A percentile compares a stretch with the other conserved stretches of the same genome.
Conservation (phyloP, 2,797 vertebrate species). For the Notolepis coatsorum region DNA sequence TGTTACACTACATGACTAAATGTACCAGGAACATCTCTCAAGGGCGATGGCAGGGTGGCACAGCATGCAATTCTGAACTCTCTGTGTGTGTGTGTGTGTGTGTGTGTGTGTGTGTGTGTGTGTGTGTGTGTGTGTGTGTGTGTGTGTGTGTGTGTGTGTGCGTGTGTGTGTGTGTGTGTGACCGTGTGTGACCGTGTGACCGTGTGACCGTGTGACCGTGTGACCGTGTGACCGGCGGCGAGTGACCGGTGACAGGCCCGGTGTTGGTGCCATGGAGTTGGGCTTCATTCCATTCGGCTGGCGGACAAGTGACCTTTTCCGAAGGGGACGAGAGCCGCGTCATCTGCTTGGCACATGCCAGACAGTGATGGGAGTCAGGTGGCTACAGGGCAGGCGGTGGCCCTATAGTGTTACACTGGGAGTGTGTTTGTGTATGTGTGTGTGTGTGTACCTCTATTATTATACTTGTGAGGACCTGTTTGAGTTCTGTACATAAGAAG, state of each 20-base stretch:
- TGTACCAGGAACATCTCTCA: neutral
- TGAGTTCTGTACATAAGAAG: too few relatives aligned
- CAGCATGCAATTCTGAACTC: neutral
- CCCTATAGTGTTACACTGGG: constrained; percentile 26
- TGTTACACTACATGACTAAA: neutral
- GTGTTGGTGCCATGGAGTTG: constrained; percentile 11
- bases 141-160: neutral
- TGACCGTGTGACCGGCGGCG: neutral
- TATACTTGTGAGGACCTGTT: neutral
- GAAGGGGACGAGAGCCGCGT: constrained; percentile 21
- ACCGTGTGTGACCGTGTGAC: neutral
- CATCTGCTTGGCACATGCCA: constrained; percentile 38
- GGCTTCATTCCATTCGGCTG: constrained; percentile 12
- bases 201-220: neutral
- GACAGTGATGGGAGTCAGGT: constrained; percentile 29
- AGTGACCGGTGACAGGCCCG: constrained; percentile 5
- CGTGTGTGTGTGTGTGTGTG: neutral
- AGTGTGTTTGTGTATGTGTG: constrained; percentile 24
- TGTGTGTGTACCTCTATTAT: neutral
- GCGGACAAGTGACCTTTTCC: constrained; percentile 33
- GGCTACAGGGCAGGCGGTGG: constrained; percentile 24
- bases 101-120: neutral
- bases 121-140: neutral
- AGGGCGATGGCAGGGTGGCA: neutral
- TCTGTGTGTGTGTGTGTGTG: neutral